Evolutionary conservation across 2,888 invertebrate species (phyloP).

Genomic region (Orthosia incerta): DNA sequence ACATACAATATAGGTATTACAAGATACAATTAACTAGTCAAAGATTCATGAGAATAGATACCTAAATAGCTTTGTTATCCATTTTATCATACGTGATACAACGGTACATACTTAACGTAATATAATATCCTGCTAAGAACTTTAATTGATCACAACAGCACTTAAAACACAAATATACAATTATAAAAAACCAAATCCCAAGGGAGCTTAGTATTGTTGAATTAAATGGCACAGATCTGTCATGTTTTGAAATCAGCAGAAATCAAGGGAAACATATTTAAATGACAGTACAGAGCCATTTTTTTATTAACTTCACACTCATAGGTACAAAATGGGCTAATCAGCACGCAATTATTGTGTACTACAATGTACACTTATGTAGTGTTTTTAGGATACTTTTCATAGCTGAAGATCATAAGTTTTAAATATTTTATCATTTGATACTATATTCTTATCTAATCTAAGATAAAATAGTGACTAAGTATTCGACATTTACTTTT

Average conservation of each 20-base stretch:
- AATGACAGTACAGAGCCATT: conserved; percentile 30
- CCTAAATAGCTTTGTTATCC: conserved; percentile 45
- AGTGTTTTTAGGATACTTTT: conserved; percentile 7
- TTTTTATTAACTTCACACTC: conserved; percentile 28
- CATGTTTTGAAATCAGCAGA: conserved; percentile 13
- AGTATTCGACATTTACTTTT: conserved; percentile 42
- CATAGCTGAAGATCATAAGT: conserved; percentile 11
- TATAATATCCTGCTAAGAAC: conserved; percentile 49
- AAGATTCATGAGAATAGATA: conserved; percentile 58
- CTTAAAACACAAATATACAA: conserved; percentile 24
- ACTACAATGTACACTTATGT: neutral
- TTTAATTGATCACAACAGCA: conserved; percentile 54
- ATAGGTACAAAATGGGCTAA: conserved; percentile 32
- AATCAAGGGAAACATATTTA: neutral
- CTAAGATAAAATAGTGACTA: conserved; percentile 37
- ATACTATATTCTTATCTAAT: conserved; percentile 48
- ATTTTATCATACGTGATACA: neutral
- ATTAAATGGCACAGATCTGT: conserved; percentile 23
- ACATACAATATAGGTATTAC: conserved; percentile 53
- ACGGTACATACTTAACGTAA: conserved; percentile 48
- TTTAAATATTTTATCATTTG: conserved; percentile 40
- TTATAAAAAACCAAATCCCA: conserved; percentile 38
- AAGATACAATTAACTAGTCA: conserved; percentile 63
- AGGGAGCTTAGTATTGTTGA: conserved; percentile 9
- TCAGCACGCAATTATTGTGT: conserved; percentile 33